Evolutionary conservation across 2,888 invertebrate species (phyloP).

Genomic region (Platycnemis pennipes): DNA sequence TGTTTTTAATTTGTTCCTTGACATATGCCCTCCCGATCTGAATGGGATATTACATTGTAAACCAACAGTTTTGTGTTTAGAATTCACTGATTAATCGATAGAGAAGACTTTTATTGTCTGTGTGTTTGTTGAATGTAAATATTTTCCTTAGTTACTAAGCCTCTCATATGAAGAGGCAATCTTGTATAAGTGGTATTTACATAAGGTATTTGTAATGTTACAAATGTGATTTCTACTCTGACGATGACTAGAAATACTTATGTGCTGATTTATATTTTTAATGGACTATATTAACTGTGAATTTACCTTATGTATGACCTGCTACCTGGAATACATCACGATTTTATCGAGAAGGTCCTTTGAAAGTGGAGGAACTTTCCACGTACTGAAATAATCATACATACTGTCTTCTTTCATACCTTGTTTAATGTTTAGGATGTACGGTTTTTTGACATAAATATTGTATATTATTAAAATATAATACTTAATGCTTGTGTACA

Average conservation of each 20-base stretch:
- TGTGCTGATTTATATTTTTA: background rate
- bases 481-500: background rate
- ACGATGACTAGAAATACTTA: background rate
- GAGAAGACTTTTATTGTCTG: slow-evolving; percentile 24
- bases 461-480: background rate
- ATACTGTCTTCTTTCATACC: background rate
- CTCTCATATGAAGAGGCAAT: background rate
- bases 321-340: background rate
- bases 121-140: slow-evolving; percentile 46
- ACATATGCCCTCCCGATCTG: slow-evolving; percentile 19
- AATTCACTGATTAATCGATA: slow-evolving; percentile 1
- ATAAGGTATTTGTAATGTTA: background rate
- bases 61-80: slow-evolving; percentile 37
- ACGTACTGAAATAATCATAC: background rate
- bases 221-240: background rate
- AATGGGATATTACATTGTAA: slow-evolving; percentile 45
- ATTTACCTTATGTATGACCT: background rate
- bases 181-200: slow-evolving; percentile 49
- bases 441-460: background rate
- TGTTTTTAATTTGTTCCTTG: slow-evolving; percentile 59
- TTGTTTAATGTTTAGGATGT: background rate
- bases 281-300: background rate
- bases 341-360: background rate
- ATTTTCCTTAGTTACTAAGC: background rate
- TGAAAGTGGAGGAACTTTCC: background rate